A percentile compares a stretch with the other conserved stretches of the same genome.
These are phyloP conservation scores for Pomatorhinus ruficollis DNA, from an alignment of 2,113 vertebrate species.

Conservation along the genomic window DNA sequence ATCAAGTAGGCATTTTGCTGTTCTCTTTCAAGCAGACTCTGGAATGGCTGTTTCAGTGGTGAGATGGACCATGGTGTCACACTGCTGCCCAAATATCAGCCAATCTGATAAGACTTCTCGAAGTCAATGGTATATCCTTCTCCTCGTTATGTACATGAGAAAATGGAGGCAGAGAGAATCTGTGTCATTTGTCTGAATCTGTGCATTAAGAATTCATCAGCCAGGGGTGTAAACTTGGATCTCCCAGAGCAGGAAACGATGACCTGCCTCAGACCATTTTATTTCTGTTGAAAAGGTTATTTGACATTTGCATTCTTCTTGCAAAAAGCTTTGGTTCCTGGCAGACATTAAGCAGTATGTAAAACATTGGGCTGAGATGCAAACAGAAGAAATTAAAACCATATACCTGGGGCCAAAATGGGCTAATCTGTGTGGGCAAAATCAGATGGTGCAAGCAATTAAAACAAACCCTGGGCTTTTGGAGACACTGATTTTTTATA, in stretches of 20 bases:
- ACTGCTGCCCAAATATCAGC: background rate
- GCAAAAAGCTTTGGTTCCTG: constrained; percentile 10
- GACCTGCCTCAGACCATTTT: background rate
- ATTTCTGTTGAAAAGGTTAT: background rate
- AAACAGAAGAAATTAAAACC: background rate
- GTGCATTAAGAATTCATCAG: background rate
- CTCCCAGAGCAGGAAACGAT: background rate
- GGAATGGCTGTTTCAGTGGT: background rate
- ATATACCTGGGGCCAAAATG: background rate
- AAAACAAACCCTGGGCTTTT: background rate
- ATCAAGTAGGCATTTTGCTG: background rate
- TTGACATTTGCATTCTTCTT: background rate
- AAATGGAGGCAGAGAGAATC: constrained; percentile 2
- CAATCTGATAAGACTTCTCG: background rate
- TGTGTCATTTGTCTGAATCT: background rate
- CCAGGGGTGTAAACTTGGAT: background rate
- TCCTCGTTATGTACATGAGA: background rate
- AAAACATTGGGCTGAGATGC: background rate
- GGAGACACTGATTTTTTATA: background rate
- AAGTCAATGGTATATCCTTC: background rate
- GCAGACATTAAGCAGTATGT: background rate
- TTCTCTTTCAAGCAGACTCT: background rate
- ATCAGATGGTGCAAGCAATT: background rate
- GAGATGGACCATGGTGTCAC: background rate
- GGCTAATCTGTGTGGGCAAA: background rate